Conservation (phyloP, 2,888 invertebrate genomes). For the Parthenolecanium corni region DNA sequence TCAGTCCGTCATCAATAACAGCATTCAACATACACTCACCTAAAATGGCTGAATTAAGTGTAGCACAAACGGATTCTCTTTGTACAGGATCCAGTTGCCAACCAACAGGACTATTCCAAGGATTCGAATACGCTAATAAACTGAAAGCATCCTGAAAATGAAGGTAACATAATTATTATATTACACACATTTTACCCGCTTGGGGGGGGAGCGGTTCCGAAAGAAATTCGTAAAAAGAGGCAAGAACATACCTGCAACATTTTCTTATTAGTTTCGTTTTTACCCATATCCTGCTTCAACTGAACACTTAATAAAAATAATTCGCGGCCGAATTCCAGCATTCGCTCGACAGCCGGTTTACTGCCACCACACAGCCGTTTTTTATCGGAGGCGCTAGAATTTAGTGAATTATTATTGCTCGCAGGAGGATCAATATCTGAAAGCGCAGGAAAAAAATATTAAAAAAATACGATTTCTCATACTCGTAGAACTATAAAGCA, state of each 20-base stretch:
- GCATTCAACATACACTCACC: no score
- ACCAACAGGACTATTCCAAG: conserved; percentile 92
- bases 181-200: no score
- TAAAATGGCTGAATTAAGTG: conserved; percentile 93
- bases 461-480: no score
- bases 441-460: not conserved
- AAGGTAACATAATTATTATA: conserved; percentile 5
- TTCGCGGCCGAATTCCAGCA: conserved; percentile 88
- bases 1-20: no score
- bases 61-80: conserved; percentile 87
- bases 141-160: conserved; percentile 83
- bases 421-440: conserved; percentile 21
- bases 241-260: conserved; percentile 65
- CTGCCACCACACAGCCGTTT: conserved; percentile 53
- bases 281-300: conserved; percentile 67
- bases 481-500: no score
- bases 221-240: no score
- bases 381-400: conserved; percentile 12
- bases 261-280: conserved; percentile 70
- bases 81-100: conserved; percentile 92
- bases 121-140: conserved; percentile 92
- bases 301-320: conserved; percentile 82
- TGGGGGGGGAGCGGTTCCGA: no score
- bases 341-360: conserved; percentile 78
- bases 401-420: conserved; percentile 3